phyloP scores from a whole-genome alignment of 2,888 invertebrate species.

The Mystacides longicornis region DNA sequence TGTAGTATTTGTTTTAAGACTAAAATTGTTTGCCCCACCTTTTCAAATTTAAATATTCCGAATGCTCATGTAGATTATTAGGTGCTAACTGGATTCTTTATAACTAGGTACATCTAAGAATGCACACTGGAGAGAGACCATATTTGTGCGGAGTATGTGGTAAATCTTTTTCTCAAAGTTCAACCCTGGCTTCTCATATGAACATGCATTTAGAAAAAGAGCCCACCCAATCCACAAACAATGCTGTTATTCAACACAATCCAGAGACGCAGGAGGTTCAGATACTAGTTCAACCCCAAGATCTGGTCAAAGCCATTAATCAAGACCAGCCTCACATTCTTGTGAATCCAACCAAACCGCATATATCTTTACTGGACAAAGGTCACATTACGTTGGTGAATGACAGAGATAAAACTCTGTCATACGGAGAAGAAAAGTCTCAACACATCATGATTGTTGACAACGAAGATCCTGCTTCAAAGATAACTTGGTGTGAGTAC shows the following conservation, averaged over 20 bases:
- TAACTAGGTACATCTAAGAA: conserved; percentile 17
- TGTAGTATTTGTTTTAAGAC: too few relatives aligned
- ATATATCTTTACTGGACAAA: background rate
- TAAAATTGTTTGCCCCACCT: background rate
- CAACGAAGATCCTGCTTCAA: background rate
- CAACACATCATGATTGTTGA: background rate
- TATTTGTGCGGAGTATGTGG: conserved; percentile 13
- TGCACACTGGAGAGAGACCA: conserved; percentile 14
- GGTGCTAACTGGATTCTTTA: too few relatives aligned
- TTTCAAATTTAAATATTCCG: background rate
- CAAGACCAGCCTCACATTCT: background rate
- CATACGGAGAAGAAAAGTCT: background rate
- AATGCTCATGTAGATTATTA: too few relatives aligned
- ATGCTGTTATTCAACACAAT: background rate
- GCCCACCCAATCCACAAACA: background rate
- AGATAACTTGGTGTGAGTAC: background rate
- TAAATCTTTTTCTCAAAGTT: conserved; percentile 14
- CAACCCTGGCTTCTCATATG: conserved; percentile 9
- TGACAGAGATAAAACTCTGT: background rate
- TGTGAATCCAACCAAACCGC: background rate
- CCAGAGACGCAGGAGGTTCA: background rate
- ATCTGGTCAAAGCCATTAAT: background rate
- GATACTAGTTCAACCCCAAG: background rate
- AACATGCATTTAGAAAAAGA: background rate
- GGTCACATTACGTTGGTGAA: background rate